Conservation (phyloP, 1,140 invertebrate species). For the Drosophila quadrilineata region DNA sequence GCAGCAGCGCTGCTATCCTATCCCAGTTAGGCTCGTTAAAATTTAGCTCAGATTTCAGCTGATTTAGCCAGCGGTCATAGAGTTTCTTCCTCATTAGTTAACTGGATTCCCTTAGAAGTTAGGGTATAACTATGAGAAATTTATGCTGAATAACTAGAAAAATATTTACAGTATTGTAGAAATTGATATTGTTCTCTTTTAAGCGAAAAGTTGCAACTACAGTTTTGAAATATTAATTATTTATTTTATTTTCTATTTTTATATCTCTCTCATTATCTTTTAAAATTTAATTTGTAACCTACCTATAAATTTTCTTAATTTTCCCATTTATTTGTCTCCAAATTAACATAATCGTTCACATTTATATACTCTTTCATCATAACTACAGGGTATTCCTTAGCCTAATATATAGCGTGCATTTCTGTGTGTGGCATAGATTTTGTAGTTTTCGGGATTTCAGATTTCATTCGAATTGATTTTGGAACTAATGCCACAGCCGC, state of each 20-base stretch:
- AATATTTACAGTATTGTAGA: too few species aligned
- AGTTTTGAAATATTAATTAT: too few species aligned
- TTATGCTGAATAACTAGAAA: too few species aligned
- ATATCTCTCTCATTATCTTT: too few species aligned
- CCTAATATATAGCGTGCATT: neutral
- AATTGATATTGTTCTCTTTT: too few species aligned
- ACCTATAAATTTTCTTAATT: too few species aligned
- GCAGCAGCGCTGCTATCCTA: slow-evolving; percentile 5
- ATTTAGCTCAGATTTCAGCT: slow-evolving; percentile 47
- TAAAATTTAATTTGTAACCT: too few species aligned
- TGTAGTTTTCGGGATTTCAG: slow-evolving; percentile 36
- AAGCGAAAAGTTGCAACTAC: too few species aligned
- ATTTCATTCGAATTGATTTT: slow-evolving; percentile 58
- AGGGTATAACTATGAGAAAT: neutral
- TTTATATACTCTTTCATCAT: too few species aligned
- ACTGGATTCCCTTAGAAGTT: neutral
- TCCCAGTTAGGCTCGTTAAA: slow-evolving; percentile 39
- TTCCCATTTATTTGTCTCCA: too few species aligned
- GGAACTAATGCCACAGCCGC: slow-evolving; percentile 26
- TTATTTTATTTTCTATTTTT: too few species aligned
- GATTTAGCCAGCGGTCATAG: slow-evolving; percentile 6
- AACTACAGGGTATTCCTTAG: neutral
- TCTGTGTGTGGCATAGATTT: neutral
- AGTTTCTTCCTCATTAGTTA: neutral
- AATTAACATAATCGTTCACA: too few species aligned